phyloP scores from a whole-genome alignment of 2,797 vertebrate species.

The Synaphobranchus kaupii region DNA sequence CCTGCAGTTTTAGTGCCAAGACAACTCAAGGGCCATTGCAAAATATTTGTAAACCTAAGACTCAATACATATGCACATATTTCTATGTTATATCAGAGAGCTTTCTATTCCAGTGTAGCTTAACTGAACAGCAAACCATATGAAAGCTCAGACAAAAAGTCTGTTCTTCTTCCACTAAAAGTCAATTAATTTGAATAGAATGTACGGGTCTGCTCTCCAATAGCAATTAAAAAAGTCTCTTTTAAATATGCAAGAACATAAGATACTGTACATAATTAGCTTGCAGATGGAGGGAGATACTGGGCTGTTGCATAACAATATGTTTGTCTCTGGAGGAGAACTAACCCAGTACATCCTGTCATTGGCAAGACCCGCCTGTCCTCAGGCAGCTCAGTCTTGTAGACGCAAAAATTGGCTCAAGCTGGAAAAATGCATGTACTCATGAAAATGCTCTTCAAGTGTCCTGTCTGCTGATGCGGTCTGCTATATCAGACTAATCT shows the following conservation, averaged over 20 bases:
- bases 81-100: background rate
- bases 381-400: background rate
- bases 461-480: background rate
- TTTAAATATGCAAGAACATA: background rate
- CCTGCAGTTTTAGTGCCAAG: background rate
- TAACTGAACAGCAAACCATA: background rate
- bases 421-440: background rate
- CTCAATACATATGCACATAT: background rate
- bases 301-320: background rate
- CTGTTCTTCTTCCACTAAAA: background rate
- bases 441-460: background rate
- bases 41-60: background rate
- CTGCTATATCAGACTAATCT: background rate
- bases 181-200: conserved; percentile 4
- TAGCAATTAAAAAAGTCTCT: background rate
- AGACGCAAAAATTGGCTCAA: background rate
- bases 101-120: background rate
- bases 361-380: conserved; percentile 18
- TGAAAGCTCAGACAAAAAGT: background rate
- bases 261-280: background rate
- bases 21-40: background rate
- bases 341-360: background rate
- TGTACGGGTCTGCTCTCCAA: no score
- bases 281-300: background rate
- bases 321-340: conserved; percentile 9